Base-by-base conservation (phyloP, 1,140 invertebrate species). In the Diachasmimorpha longicaudata region DNA sequence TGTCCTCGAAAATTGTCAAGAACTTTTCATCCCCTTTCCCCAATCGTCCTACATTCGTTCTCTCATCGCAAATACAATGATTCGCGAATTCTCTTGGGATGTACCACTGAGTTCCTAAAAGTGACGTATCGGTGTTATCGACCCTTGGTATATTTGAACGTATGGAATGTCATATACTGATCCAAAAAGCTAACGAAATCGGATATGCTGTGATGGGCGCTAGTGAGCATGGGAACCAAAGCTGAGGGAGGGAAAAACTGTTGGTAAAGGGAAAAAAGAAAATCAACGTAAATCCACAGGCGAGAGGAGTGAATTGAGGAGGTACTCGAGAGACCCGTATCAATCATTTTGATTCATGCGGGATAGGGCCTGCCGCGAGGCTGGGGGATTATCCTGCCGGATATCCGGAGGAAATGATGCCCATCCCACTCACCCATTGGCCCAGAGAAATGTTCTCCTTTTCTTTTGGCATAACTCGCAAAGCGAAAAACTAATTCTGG, bases 331-430 rank as follows among this genome's bases (percentile, higher is more conserved):
- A 66, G 75, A 77, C 74, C 75, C 72, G 19, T 78, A 82, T 82
- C 81, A 81, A 82, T 82, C 81, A 82, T 77, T 71, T 80, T 81
- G 77, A 82, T 81, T 81, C 75, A 78, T 66, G 78, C 55, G 74
- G 39, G 76, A 78, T 80, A 79, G 75, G 63, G 71, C 25, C 76
- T 77, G 66, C 25, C 70, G 42, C 74, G 58, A 74, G 39, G 46
- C 37, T n/a, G 16, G 13, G 11, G 72, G 80, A 83, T 83, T 79
- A 83, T 83, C 78, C 78, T 77, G 72, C 46, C 72, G 76, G 80
- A 82, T 83, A 79, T 77, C 74, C 76, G 42, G 19, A 36, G 44
- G 44, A 46, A 70, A 76, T 76, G 23, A 71, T 76, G 21, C 55
- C 37, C 48, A 44, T 36, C 23, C n/a, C 48, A 52, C 44, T 71